A percentile compares a stretch with the other conserved stretches of the same genome.
Conservation (phyloP, 2,797 vertebrate species). For the Hybognathus amarus region DNA sequence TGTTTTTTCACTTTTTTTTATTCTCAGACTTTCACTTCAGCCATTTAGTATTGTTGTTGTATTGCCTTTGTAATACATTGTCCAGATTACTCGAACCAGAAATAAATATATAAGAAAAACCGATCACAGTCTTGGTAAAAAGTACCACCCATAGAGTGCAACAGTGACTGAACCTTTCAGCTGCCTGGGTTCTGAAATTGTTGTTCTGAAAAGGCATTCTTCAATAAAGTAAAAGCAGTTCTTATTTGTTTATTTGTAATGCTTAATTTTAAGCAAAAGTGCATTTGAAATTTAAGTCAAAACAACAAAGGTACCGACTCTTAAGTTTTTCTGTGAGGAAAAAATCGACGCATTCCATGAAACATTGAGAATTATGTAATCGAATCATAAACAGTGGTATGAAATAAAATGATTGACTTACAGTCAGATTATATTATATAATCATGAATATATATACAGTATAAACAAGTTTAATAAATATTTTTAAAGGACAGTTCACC, state of each 20-base stretch:
- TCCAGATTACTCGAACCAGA: neutral
- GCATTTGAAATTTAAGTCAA: neutral
- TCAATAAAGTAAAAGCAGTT: neutral
- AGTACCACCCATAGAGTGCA: neutral
- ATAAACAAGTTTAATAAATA: neutral
- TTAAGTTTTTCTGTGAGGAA: neutral
- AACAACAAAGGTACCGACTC: neutral
- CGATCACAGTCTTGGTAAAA: neutral
- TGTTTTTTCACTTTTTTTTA: constrained; percentile 45
- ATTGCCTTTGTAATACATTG: neutral
- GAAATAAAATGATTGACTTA: neutral
- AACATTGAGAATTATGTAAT: neutral
- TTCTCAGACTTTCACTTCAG: constrained; percentile 3
- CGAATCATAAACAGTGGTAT: neutral
- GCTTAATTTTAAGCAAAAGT: neutral
- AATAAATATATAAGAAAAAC: neutral
- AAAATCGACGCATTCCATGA: neutral
- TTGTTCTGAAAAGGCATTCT: neutral
- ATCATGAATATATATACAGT: neutral
- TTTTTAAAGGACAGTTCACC: neutral
- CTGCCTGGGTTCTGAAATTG: neutral
- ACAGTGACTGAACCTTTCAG: neutral
- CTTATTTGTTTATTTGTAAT: neutral
- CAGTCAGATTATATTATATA: neutral
- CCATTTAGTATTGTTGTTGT: neutral